Evolutionary conservation across 2,797 vertebrate species (phyloP), one percentile per base, ranked within the genome.

Genomic region (Simalia tracyae): DNA sequence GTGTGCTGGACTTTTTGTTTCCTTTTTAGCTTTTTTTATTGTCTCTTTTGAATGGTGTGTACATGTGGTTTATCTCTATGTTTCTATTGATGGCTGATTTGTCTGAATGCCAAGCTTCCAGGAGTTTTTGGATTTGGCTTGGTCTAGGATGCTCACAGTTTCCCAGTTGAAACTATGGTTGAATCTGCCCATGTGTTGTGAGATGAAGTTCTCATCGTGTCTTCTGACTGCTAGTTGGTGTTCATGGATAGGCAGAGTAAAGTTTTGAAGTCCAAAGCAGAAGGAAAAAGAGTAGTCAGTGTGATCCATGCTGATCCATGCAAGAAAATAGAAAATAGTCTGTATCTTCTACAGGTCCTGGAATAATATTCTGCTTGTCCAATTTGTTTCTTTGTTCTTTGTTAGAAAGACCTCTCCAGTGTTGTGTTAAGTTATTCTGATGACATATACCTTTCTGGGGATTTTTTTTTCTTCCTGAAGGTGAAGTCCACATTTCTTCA

Each of bases 361-460:
- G 31, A 54, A 59, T 96, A 95, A 95, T 95, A 94, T 95, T 94
- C 89, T 86, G 22, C 76, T 93, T 92, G 94, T 93, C 94, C 95
- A 50, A n/a, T 94, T 94, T 89, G 92, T 93, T 95, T 94, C 94
- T 93, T 63, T 72, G 68, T 90, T 95, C 93, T 94, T 94, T 92
- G 68, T 92, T 88, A 93, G 94, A 95, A 96, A 96, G 92, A 94
- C 86, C 36, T 89, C 15, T 10, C 56, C 64, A 64, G 60, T 86
- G 63, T 89, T 90, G 87, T 92, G 92, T 95, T 95, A 94, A 0
- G 0, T 87, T 61, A 95, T 94, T 81, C 95, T 93, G 68, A 94
- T 56, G 42, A 3, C 31, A 72, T 72, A 72, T 28, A 50, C 4
- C 31, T 94, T 94, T 22, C 42, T 93, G 68, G 90, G 63, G n/a